Conservation (phyloP, 2,888 invertebrate species). For the Plagiodera versicolora region DNA sequence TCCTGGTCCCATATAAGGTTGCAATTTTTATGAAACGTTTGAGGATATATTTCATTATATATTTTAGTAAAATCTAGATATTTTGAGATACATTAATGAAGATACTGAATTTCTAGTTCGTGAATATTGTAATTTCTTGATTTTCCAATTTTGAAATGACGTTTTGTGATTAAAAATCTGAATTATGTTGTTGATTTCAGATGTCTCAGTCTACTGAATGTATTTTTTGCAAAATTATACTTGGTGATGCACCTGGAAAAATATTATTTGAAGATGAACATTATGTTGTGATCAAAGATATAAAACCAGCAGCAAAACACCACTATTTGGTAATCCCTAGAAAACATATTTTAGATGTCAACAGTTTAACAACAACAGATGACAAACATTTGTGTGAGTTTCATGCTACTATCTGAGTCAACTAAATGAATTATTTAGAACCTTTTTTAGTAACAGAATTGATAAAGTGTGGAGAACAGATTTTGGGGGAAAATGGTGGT, state of each 20-base stretch:
- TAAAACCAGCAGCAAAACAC: slow-evolving; percentile 75
- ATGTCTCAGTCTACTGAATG: slow-evolving; percentile 54
- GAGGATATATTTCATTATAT: too few species aligned
- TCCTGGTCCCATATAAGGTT: too few species aligned
- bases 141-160: too few species aligned
- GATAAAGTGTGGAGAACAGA: slow-evolving; percentile 59
- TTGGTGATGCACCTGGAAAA: slow-evolving; percentile 63
- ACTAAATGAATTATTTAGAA: neutral
- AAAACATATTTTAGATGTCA: slow-evolving; percentile 75
- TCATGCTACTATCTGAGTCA: neutral
- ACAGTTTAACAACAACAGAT: slow-evolving; percentile 61
- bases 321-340: slow-evolving; percentile 81
- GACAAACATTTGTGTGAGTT: slow-evolving; percentile 72
- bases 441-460: slow-evolving; percentile 66
- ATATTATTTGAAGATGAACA: slow-evolving; percentile 74
- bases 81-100: too few species aligned
- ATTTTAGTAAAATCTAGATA: too few species aligned
- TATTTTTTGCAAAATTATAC: slow-evolving; percentile 75
- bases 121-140: too few species aligned
- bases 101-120: too few species aligned
- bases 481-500: slow-evolving; percentile 58
- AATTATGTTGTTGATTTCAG: slow-evolving; percentile 26
- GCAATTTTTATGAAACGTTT: too few species aligned
- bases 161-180: too few species aligned
- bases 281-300: slow-evolving; percentile 79